Evolutionary conservation across 2,797 vertebrate species (phyloP), one percentile per base, ranked within the genome.

Genomic region (Poeciliopsis presidionis): DNA sequence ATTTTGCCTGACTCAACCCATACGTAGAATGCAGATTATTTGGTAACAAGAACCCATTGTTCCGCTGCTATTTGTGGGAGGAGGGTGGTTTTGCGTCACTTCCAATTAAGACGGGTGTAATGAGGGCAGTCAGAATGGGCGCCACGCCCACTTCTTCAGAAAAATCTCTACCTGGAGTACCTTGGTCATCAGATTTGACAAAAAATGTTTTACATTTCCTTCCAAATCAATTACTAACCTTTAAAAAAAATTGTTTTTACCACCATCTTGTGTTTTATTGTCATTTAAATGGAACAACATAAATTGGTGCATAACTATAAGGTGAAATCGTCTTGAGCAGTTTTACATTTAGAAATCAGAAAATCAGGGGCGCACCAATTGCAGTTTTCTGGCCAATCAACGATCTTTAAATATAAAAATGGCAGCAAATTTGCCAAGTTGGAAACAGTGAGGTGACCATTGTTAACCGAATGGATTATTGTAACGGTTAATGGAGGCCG

Each of bases 41-140:
- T 86, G 76, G 84, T 84, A 94, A 94, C 93, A 95, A 94, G 87
- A 89, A 84, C 2, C 80, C 89, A 92, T 94, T 95, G 93, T 95
- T 95, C 86, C 75, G 6, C 0, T 55, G 5, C 33, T 39, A 53
- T 4, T 4, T 53, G 51, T 53, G 53, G 61, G 61, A 4, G 7
- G 53, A 43, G 59, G 82, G 63, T 1, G 65, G 85, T 78, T 77
- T 81, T 85, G 88, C 88, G 90, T 92, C 77, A 76, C 87, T 92
- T 89, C 90, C 88, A 87, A 94, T 94, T 93, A 91, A 91, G 90
- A 79, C 81, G 85, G 78, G 74, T 80, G 88, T 95, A 94, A 93
- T 91, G 83, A 93, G 89, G 85, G 85, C 91, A 90, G 84, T 79
- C 82, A 77, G 78, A 82, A 55, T 80, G 70, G 72, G 53, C 73